Evolutionary conservation across 2,797 vertebrate genomes (phyloP).

Genomic region (Botia almorhae): DNA sequence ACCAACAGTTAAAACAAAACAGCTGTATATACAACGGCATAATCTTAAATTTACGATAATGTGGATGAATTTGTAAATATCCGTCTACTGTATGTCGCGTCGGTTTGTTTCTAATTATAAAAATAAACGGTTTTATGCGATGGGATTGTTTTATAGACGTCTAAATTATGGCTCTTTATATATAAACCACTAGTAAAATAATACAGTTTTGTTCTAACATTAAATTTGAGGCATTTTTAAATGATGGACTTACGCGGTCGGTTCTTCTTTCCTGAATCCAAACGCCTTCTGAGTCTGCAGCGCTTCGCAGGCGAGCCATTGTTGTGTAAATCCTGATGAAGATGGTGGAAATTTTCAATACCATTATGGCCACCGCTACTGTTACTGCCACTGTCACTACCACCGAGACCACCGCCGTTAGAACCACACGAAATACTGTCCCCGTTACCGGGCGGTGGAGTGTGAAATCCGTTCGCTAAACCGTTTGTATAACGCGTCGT

Average conservation of each 20-base stretch:
- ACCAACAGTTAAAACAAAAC: neutral
- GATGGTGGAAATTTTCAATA: slow-evolving; percentile 71
- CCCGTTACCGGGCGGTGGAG: slow-evolving; percentile 55
- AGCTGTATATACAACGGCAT: neutral
- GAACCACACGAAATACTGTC: slow-evolving; percentile 45
- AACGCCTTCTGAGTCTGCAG: slow-evolving; percentile 80
- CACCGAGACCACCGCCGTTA: slow-evolving; percentile 34
- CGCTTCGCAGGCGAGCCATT: slow-evolving; percentile 83
- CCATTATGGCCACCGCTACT: slow-evolving; percentile 65
- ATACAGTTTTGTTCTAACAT: neutral
- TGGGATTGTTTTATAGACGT: neutral
- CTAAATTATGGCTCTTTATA: neutral
- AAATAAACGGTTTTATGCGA: neutral
- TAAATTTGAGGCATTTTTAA: neutral
- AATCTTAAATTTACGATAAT: neutral
- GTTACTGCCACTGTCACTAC: slow-evolving; percentile 21
- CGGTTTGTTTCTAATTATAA: neutral
- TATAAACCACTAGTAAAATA: neutral
- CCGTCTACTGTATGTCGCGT: neutral
- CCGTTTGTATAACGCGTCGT: slow-evolving; percentile 57
- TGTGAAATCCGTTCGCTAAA: slow-evolving; percentile 79
- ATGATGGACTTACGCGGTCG: slow-evolving; percentile 81
- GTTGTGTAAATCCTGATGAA: slow-evolving; percentile 71
- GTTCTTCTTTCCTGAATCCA: slow-evolving; percentile 83
- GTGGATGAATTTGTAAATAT: neutral